A percentile compares a stretch with the other conserved stretches of the same genome.
Evolutionary conservation across 2,888 invertebrate species (phyloP).

Genomic region (Ptilodon capucinus): DNA sequence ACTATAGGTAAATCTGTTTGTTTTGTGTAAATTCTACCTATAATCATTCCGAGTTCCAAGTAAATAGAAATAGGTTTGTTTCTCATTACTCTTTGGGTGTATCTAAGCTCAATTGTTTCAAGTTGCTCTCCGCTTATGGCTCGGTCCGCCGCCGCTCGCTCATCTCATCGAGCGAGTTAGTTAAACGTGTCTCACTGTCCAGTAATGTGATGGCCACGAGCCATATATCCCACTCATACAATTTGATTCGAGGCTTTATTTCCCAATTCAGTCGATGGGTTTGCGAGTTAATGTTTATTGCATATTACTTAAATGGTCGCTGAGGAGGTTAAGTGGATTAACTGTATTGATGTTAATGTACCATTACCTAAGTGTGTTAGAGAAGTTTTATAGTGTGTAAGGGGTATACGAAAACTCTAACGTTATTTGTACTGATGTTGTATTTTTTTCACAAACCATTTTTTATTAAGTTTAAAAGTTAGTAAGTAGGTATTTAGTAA

Average conservation of each 20-base stretch:
- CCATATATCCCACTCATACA: slow-evolving; percentile 2
- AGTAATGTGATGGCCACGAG: slow-evolving; percentile 33
- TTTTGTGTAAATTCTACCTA: no score
- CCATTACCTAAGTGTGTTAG: neutral
- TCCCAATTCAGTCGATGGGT: neutral
- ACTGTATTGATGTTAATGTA: neutral
- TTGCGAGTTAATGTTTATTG: neutral
- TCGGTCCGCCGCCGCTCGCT: neutral
- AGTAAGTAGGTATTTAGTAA: no score
- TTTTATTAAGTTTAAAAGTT: no score
- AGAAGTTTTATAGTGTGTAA: neutral
- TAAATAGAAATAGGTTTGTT: no score
- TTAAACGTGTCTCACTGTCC: slow-evolving; percentile 32
- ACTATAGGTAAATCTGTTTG: no score
- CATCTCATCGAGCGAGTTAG: slow-evolving; percentile 11
- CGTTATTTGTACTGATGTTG: no score
- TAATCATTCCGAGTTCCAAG: no score
- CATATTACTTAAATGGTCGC: neutral
- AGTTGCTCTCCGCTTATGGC: neutral
- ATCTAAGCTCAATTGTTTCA: no score
- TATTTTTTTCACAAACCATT: no score
- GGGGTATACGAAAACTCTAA: no score
- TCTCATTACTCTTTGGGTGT: no score
- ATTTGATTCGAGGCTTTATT: slow-evolving; percentile 3
- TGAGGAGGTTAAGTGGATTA: neutral